These are phyloP conservation scores for Syrrhaptes paradoxus DNA, from an alignment of 2,113 vertebrate genomes.

Conservation along the genomic window DNA sequence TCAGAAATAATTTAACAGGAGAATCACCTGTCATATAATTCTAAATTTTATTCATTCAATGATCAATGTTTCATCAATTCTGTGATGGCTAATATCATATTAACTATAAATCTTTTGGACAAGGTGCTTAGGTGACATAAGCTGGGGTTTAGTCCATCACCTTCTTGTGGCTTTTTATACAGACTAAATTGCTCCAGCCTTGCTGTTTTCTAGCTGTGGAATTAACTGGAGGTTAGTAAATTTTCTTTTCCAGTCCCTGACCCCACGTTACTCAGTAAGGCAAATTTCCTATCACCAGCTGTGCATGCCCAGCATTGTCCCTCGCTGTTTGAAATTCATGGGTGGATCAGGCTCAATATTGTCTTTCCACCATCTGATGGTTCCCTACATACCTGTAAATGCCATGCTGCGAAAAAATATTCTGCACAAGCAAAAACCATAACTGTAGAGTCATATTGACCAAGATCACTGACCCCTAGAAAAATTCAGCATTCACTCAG, in stretches of 20 bases:
- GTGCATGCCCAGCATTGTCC: neutral
- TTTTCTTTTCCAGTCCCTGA: constrained; percentile 38
- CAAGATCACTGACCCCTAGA: neutral
- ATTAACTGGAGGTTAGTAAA: constrained; percentile 15
- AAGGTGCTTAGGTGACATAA: neutral
- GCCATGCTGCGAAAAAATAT: neutral
- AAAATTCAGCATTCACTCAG: neutral
- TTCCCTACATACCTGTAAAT: neutral
- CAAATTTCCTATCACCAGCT: constrained; percentile 52
- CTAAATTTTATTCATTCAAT: neutral
- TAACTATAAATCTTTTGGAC: neutral
- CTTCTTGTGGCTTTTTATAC: constrained; percentile 8
- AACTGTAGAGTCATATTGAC: neutral
- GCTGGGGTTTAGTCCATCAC: neutral
- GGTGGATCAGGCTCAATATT: neutral
- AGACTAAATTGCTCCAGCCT: neutral
- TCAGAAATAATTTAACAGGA: neutral
- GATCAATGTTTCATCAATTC: neutral
- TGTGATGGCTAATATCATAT: neutral
- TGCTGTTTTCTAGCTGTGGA: constrained; percentile 45
- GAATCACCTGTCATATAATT: neutral
- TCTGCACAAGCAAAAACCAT: neutral
- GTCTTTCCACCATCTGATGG: neutral
- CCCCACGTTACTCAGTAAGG: constrained; percentile 25
- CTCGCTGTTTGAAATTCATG: constrained; percentile 32